Percentiles rank a stretch among this genome's conserved stretches.
Evolutionary conservation across 2,113 vertebrate genomes (phyloP).

Genomic region (Phycodurus eques): DNA sequence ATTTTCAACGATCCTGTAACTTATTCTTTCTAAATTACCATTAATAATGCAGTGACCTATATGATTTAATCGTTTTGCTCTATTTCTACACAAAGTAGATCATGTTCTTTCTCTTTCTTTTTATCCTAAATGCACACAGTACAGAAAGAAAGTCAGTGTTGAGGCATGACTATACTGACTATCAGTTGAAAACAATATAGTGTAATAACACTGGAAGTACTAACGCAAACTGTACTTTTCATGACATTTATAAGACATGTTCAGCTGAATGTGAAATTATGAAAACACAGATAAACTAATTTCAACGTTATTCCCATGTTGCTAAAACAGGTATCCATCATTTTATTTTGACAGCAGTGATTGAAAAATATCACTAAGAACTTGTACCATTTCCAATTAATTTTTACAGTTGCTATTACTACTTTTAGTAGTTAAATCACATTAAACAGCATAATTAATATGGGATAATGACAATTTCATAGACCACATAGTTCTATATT

Average conservation of each 20-base stretch:
- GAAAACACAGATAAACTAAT: background rate
- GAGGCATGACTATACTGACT: background rate
- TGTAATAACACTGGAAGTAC: background rate
- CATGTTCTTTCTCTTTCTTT: conserved; percentile 63
- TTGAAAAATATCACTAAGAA: background rate
- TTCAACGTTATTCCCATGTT: background rate
- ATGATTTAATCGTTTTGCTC: conserved; percentile 72
- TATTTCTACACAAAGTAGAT: conserved; percentile 73
- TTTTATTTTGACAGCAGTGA: background rate
- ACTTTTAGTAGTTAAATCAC: background rate
- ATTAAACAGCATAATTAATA: conserved; percentile 1
- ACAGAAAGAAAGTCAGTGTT: conserved; percentile 21
- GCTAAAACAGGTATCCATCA: background rate
- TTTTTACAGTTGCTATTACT: background rate
- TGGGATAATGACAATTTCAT: conserved; percentile 14
- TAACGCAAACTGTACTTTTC: too few species aligned
- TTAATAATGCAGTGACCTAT: conserved; percentile 79
- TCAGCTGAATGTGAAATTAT: background rate
- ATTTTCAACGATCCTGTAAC: conserved; percentile 69
- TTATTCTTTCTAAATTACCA: conserved; percentile 65
- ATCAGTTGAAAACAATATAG: background rate
- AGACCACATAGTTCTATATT: conserved; percentile 12
- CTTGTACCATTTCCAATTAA: background rate
- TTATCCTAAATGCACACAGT: conserved; percentile 41
- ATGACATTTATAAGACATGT: background rate